These are phyloP conservation scores for Acyrthosiphon pisum DNA, from an alignment of 1,140 invertebrate species.

Conservation along the genomic window DNA sequence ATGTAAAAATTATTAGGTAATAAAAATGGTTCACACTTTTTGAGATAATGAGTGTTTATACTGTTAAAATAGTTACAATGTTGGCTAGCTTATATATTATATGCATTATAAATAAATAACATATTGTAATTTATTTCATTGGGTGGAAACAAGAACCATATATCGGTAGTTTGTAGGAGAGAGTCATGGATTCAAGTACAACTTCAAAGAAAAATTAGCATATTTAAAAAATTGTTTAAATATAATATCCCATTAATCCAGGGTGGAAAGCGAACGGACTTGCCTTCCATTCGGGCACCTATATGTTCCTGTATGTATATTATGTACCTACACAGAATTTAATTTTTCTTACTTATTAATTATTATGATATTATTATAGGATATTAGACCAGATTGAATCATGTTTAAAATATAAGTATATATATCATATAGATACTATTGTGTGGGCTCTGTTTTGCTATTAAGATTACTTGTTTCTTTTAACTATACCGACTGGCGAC, in stretches of 20 bases:
- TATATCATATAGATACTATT: background rate
- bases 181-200: background rate
- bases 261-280: background rate
- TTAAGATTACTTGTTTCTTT: background rate
- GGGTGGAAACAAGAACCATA: background rate
- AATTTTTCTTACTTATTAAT: background rate
- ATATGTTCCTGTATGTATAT: too few relatives aligned
- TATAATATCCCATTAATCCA: background rate
- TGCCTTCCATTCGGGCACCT: background rate
- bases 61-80: background rate
- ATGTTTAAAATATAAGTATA: background rate
- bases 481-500: background rate
- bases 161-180: background rate
- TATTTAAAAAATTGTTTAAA: background rate
- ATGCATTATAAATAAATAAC: background rate
- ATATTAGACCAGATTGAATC: background rate
- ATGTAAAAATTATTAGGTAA: background rate
- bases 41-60: background rate
- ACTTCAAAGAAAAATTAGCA: background rate
- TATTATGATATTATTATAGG: background rate
- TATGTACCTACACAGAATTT: background rate
- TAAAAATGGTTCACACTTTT: background rate
- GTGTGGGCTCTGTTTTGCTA: background rate
- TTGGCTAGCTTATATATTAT: background rate
- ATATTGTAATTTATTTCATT: background rate